A percentile compares a stretch with the other conserved stretches of the same genome.
Conservation (phyloP, 2,797 vertebrate species). For the Coilia nasus region DNA sequence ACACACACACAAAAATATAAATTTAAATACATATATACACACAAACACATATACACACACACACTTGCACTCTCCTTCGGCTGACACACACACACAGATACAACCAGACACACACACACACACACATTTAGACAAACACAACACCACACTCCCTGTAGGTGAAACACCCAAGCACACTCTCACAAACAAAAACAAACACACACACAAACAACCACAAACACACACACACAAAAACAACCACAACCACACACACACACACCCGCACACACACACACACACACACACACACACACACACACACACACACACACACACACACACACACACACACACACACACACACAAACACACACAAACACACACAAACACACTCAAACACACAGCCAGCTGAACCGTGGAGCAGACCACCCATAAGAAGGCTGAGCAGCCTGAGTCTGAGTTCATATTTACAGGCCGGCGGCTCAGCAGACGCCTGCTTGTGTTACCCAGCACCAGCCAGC, state of each 20-base stretch:
- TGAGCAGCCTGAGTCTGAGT: not conserved
- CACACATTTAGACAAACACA: no score
- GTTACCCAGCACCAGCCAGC: slow-evolving; percentile 49
- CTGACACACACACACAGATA: no score
- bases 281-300: not conserved
- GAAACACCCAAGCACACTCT: no score
- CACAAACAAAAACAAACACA: no score
- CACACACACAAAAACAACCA: no score
- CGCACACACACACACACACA: not conserved
- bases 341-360: not conserved
- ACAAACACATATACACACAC: no score
- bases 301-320: not conserved
- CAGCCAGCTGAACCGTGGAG: not conserved
- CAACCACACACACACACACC: no score
- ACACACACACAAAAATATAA: no score
- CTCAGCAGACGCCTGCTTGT: not conserved
- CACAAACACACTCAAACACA: not conserved
- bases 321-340: not conserved
- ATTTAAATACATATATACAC: not conserved
- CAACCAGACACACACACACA: no score
- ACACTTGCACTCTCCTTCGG: no score
- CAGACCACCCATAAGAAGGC: slow-evolving; percentile 8
- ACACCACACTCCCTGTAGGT: no score
- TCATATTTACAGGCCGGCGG: slow-evolving; percentile 13
- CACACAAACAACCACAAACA: no score